Percentiles rank a stretch among this genome's conserved stretches.
Evolutionary conservation across 1,140 invertebrate species (phyloP).

Genomic region (Himalopsyche phryganea): DNA sequence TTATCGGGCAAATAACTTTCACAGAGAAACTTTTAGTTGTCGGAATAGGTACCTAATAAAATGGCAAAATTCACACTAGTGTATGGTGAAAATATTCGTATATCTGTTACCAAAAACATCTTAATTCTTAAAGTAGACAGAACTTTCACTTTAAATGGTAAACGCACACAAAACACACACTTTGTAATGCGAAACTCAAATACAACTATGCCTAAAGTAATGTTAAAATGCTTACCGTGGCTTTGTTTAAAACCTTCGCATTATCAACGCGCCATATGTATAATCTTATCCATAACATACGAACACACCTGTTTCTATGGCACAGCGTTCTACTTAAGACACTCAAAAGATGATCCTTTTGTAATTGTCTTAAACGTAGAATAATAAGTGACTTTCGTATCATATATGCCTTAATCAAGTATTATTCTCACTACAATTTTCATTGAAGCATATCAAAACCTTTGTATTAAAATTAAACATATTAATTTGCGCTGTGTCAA

Average conservation of each 20-base stretch:
- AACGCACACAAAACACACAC: conserved; percentile 23
- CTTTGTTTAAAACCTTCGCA: conserved; percentile 13
- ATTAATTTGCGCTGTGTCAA: too few relatives aligned
- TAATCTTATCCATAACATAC: conserved; percentile 28
- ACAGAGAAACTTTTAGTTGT: too few relatives aligned
- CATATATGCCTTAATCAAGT: too few relatives aligned
- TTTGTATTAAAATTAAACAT: too few relatives aligned
- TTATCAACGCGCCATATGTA: conserved; percentile 19
- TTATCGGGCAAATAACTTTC: too few relatives aligned
- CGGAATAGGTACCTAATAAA: too few relatives aligned
- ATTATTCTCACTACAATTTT: too few relatives aligned
- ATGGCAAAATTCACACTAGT: not conserved
- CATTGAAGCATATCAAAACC: too few relatives aligned
- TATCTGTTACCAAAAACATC: conserved; percentile 4
- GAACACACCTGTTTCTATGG: not conserved
- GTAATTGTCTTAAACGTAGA: too few relatives aligned
- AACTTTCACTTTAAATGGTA: conserved; percentile 8
- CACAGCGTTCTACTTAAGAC: too few relatives aligned
- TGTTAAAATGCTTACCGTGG: conserved; percentile 30
- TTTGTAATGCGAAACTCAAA: conserved; percentile 28
- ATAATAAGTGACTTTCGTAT: too few relatives aligned
- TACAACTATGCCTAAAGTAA: conserved; percentile 24
- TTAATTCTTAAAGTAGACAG: conserved; percentile 13
- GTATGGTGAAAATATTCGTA: conserved; percentile 4
- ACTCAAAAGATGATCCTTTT: too few relatives aligned